Base-by-base conservation (phyloP, 2,888 invertebrate species). In the Trissonchulus latispiculum region DNA sequence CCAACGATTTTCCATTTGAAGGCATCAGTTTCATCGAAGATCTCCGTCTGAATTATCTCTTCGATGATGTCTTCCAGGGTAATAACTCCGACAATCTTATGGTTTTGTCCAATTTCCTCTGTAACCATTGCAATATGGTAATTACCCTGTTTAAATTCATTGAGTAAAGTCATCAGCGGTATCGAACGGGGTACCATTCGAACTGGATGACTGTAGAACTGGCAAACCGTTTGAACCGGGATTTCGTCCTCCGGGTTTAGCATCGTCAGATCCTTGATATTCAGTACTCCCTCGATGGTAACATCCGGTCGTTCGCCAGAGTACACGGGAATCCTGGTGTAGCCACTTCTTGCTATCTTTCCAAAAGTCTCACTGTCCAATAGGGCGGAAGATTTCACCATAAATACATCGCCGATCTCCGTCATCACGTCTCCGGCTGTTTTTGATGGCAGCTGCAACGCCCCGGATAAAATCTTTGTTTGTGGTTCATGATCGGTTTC, bases 221-320 rank as follows among this genome's bases (percentile, higher is more conserved):
- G 91, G 85, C 93, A 93, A 72, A 96, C 88, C 0, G 95, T 94
- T 80, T 90, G 90, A 75, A 97, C 86, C 0, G 93, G 93, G 18
- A 94, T 95, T 85, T 93, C 93, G 85, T 99, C 97, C 84, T 97
- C 96, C 0, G 99, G 95, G 86, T 99, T 99, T 77, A 99, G 91
- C 83, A 99, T 92, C 0, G 97, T 96, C 81, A 99, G 87, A 85
- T 99, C 99, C 85, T 99, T 99, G 80, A 95, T 95, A 85, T 95
- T 96, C 29, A 99, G 87, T 83, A 99, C n/a, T n/a, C n/a, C n/a
- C n/a, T n/a, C n/a, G 29, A 36, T 72, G 3, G 31, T 71, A 36
- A 71, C 28, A 72, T 91, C 88, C n/a, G n/a, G n/a, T 88, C 87
- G 0, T 89, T 89, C 29, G 78, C 80, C 79, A 3, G 95, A 93